Evolutionary conservation across 1,140 invertebrate species (phyloP).

Genomic region (Popillia japonica): DNA sequence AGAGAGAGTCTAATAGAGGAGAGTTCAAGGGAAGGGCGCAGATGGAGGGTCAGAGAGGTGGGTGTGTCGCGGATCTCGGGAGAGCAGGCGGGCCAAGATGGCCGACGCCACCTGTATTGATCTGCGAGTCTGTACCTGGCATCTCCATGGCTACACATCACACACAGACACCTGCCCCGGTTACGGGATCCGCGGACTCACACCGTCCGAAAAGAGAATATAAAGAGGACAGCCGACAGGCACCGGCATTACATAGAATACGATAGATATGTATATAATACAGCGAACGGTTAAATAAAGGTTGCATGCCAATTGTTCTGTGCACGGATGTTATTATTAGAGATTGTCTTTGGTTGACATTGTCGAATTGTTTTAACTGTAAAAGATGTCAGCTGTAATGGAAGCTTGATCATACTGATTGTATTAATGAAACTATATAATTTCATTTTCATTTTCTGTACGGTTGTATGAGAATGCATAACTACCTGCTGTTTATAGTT

Average conservation of each 20-base stretch:
- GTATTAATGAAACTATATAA: too few relatives aligned
- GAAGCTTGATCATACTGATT: too few relatives aligned
- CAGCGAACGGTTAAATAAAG: too few relatives aligned
- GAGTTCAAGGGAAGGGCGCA: conserved; percentile 38
- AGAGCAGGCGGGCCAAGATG: conserved; percentile 60
- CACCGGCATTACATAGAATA: not conserved
- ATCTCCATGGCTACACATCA: conserved; percentile 58
- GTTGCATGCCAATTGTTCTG: too few relatives aligned
- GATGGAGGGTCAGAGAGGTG: conserved; percentile 47
- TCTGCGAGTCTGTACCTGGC: conserved; percentile 57
- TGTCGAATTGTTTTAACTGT: too few relatives aligned
- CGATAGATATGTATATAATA: not conserved
- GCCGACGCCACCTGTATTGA: conserved; percentile 57
- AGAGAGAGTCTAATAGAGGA: not conserved
- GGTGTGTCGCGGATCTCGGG: conserved; percentile 57
- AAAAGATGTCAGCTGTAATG: too few relatives aligned
- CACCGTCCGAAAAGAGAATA: conserved; percentile 37
- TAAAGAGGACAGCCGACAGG: not conserved
- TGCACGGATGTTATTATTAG: too few relatives aligned
- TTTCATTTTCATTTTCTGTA: too few relatives aligned
- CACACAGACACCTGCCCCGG: conserved; percentile 55
- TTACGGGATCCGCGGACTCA: conserved; percentile 35
- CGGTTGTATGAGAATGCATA: too few relatives aligned
- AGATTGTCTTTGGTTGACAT: too few relatives aligned
- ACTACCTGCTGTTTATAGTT: too few relatives aligned